phyloP scores from a whole-genome alignment of 2,113 vertebrate species.

The Empidonax traillii region DNA sequence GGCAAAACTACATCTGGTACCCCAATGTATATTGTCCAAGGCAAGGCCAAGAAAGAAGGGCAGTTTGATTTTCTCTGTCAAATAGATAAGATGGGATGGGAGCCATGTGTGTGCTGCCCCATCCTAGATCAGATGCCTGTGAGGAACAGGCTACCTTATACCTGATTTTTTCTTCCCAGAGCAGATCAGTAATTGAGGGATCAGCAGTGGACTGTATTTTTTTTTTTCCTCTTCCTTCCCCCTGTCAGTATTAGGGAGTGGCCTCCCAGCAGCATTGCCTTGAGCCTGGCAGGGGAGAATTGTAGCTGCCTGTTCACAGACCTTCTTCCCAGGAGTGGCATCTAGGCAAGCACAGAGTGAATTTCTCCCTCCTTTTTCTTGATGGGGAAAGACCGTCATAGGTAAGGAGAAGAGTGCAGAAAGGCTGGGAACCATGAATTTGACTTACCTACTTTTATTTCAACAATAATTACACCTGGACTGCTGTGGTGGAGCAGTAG shows the following conservation, averaged over 20 bases:
- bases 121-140: neutral
- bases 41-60: neutral
- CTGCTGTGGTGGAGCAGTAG: neutral
- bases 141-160: neutral
- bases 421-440: neutral
- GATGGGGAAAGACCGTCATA: neutral
- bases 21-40: neutral
- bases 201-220: neutral
- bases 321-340: neutral
- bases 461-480: neutral
- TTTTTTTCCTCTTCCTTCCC: fast-evolving
- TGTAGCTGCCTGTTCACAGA: neutral
- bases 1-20: neutral
- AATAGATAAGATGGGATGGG: neutral
- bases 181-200: neutral
- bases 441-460: neutral
- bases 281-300: neutral
- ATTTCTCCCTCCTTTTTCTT: neutral
- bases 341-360: neutral
- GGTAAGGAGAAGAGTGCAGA: neutral
- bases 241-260: fast-evolving
- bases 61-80: neutral
- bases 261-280: neutral
- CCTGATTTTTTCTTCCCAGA: neutral
- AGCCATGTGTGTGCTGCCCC: neutral